Evolutionary conservation across 2,888 invertebrate species (phyloP), one percentile per base, ranked within the genome.

Genomic region (Endomychus coccineus): DNA sequence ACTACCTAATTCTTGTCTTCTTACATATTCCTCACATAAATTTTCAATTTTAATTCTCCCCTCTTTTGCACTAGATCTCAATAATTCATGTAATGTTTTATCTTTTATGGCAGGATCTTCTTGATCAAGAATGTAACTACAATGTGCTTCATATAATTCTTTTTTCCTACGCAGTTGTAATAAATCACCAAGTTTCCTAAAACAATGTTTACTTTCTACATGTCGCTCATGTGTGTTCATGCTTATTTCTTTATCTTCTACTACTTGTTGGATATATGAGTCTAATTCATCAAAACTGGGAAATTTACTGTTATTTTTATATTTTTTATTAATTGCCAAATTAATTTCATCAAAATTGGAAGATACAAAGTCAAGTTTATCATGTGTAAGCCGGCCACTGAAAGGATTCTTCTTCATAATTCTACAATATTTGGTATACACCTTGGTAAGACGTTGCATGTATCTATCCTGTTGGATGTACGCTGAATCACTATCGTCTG

Each of bases 401-500:
- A 51, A 40, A 4, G 59, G 59, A 41, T 57, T 58, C 39, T 51
- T 55, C 15, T 58, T 56, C 21, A 54, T 36, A 14, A 56, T 46
- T 19, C 50, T 28, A 40, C 58, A 59, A 37, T 56, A 56, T 33
- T 52, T 54, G 4, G 45, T 42, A 36, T 56, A 50, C 5, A 59
- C 48, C 40, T 55, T 44, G 11, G 45, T 42, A 11, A 58, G 43
- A 27, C 57, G 41, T n/a, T 28, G 37, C 25, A 37, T 43, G 42
- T 52, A 56, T 22, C 49, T 49, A 47, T 83, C 81, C 42, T 79
- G 73, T 47, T 80, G 71, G 23, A 87, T 66, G 62, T 83, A 88
- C 16, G 74, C 68, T 2, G 86, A 85, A 58, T 83, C 73, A 27
- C 75, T 73, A 16, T 84, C 84, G 46, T 82, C 59, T 23, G 51